phyloP scores from a whole-genome alignment of 2,888 invertebrate species.

The Venusia cambrica region DNA sequence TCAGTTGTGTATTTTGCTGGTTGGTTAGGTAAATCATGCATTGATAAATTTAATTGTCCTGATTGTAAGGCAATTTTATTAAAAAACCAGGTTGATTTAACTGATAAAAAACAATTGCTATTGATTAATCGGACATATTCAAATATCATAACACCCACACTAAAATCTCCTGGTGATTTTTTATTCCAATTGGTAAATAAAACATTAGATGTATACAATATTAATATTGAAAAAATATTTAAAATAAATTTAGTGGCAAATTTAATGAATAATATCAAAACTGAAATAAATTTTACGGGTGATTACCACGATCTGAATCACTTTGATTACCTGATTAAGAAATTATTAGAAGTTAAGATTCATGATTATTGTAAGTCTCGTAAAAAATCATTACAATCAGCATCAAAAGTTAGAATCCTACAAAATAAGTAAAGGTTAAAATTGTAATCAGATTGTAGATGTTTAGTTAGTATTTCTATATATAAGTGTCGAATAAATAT shows the following conservation, averaged over 20 bases:
- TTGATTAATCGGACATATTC: neutral
- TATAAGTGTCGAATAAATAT: no score
- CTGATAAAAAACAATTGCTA: neutral
- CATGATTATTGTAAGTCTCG: constrained; percentile 18
- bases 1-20: constrained; percentile 28
- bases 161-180: neutral
- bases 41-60: constrained; percentile 1
- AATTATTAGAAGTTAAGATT: constrained; percentile 19
- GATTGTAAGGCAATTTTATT: neutral
- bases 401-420: neutral
- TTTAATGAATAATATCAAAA: neutral
- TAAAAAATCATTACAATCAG: constrained; percentile 3
- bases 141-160: neutral
- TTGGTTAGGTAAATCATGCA: constrained; percentile 23
- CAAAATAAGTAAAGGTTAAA: constrained; percentile 3
- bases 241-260: constrained; percentile 1
- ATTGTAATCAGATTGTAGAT: no score
- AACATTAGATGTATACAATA: neutral
- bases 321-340: constrained; percentile 13
- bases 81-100: neutral
- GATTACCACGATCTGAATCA: constrained; percentile 1
- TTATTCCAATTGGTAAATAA: neutral
- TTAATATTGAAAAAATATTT: neutral
- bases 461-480: no score
- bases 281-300: neutral